A percentile compares a stretch with the other conserved stretches of the same genome.
Conservation (phyloP, 2,113 vertebrate genomes). For the Stegostoma tigrinum region DNA sequence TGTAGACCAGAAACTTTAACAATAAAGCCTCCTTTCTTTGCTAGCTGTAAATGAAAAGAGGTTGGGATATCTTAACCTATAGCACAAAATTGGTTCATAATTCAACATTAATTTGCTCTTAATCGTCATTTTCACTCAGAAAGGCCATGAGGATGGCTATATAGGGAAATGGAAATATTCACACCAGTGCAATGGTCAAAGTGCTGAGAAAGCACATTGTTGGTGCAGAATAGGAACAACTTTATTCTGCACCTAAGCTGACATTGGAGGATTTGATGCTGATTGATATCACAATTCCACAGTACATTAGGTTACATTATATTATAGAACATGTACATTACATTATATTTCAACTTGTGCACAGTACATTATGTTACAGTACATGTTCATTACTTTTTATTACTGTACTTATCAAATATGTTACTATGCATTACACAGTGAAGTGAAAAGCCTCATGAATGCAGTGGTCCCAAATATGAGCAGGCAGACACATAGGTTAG, state of each 20-base stretch:
- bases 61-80: conserved; percentile 8
- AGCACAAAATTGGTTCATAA: conserved; percentile 12
- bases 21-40: neutral
- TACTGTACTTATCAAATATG: conserved; percentile 29
- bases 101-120: conserved; percentile 9
- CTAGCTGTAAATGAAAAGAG: neutral
- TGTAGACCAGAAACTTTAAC: neutral
- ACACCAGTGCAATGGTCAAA: conserved; percentile 26
- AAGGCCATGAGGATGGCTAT: conserved; percentile 5
- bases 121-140: conserved; percentile 27
- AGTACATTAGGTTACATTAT: conserved; percentile 34
- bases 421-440: conserved; percentile 18
- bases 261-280: neutral
- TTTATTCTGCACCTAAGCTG: neutral
- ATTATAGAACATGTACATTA: conserved; percentile 33
- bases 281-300: conserved; percentile 32
- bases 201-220: neutral
- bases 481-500: neutral
- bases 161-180: conserved; percentile 12
- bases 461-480: neutral
- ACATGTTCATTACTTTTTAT: conserved; percentile 36
- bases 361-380: conserved; percentile 30
- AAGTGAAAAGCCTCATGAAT: conserved; percentile 25
- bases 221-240: neutral
- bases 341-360: conserved; percentile 24